Evolutionary conservation across 92 coral and sea anemone species (phyloP), one percentile per base, ranked within the genome.

Genomic region (Zoanthus solanderi): DNA sequence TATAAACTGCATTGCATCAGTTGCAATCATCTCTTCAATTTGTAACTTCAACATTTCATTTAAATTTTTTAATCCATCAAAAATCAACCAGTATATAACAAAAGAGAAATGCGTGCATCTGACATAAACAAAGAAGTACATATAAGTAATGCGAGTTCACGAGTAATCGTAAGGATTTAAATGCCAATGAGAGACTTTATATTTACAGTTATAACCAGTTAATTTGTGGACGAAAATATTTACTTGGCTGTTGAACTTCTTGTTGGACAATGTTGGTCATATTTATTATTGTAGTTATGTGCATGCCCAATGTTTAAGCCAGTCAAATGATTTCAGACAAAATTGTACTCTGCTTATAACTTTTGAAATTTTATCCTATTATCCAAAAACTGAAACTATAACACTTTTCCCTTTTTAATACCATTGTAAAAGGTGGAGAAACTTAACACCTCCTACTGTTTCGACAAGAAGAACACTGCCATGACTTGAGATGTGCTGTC

Each of bases 391-490:
- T 56, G 61, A 56, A 56, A 56, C 17, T 56, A 56, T 9, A 16
- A 58, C 65, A 7, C 9, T 50, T 58, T 58, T 58, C 5, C 14
- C 18, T 16, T 58, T 58, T 58, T 58, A 58, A 58, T 58, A 11
- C 65, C 65, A 13, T 0, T 58, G 65, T 28, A 16, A 58, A 58
- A 58, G 65, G 65, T 58, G 65, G 65, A 58, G 65, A 58, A 56
- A 56, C 61, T 56, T 56, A 56, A 56, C 61, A 56, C 17, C 61
- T 56, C 61, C 61, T 56, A 56, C 61, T 56, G 61, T 72, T 72
- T 6, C 32, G 52, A 77, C 82, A 77, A 46, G 58, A 47, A 76
- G 67, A 56, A 37, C 71, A 78, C 56, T 31, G 67, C 52, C 71
- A 78, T 37, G 71, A 10, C 29, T 78, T 58, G 71, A 34, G 71